These are phyloP conservation scores for Oeneis ivallda DNA, from an alignment of 2,888 invertebrate species.

Conservation along the genomic window DNA sequence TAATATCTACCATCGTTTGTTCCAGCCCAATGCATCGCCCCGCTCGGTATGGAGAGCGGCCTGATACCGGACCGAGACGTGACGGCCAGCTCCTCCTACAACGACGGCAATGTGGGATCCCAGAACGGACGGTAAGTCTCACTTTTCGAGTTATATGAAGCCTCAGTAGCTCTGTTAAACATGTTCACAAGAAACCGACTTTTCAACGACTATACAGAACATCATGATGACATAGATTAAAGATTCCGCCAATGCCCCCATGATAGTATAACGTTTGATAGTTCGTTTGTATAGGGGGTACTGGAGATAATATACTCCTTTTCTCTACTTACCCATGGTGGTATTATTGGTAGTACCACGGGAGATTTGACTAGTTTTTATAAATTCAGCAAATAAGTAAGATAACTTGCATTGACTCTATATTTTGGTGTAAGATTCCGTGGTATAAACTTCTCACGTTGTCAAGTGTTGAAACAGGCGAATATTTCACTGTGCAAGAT, in stretches of 20 bases:
- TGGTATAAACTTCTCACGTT: constrained; percentile 5
- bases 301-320: too few relatives aligned
- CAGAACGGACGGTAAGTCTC: constrained; percentile 89
- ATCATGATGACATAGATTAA: too few relatives aligned
- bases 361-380: background rate
- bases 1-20: constrained; percentile 39
- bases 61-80: constrained; percentile 90
- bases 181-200: too few relatives aligned
- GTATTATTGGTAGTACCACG: too few relatives aligned
- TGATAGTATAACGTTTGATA: too few relatives aligned
- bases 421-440: background rate
- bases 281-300: too few relatives aligned
- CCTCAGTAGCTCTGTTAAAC: too few relatives aligned
- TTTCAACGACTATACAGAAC: too few relatives aligned
- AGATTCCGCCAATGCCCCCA: too few relatives aligned
- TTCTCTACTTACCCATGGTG: too few relatives aligned
- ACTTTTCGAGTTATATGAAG: background rate
- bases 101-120: constrained; percentile 92
- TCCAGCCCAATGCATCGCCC: constrained; percentile 90
- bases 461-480: constrained; percentile 3
- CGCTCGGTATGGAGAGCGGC: constrained; percentile 93
- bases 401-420: background rate
- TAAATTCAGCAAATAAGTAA: background rate
- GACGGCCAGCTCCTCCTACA: constrained; percentile 92
- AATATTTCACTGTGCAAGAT: constrained; percentile 15